Evolutionary conservation across 2,888 invertebrate genomes (phyloP), one percentile per base, ranked within the genome.

Genomic region (Apotomis turbidana): DNA sequence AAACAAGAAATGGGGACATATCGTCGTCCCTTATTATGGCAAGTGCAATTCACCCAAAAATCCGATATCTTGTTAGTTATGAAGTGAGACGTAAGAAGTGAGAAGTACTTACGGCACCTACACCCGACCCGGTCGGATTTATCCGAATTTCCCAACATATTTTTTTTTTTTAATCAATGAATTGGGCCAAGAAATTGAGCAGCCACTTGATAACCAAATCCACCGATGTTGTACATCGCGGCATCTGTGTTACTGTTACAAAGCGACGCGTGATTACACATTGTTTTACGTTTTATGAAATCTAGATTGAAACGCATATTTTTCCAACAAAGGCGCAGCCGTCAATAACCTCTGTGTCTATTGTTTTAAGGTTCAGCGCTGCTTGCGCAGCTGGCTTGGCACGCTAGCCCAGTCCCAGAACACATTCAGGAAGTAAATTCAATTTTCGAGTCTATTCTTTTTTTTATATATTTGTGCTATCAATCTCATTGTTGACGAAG

Each of bases 361-460:
- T 81, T 82, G 78, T 76, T 70, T 72, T 83, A 82, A 70, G 80
- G 81, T 81, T 78, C 78, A 81, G 62, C 80, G 74, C 69, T 41
- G 76, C 78, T 81, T 79, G 78, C 73, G 72, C 81, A 80, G 77
- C 66, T 77, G 80, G 76, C 75, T 81, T 83, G 80, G 81, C 83
- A 79, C 76, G 76, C 55, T 74, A 61, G 64, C 64, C 63, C 54
- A 58, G 15, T 74, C 61, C 68, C 71, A 77, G 49, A 61, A 44
- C 51, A 41, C 55, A 54, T 59, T 55, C 13, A 55, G 59, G 52
- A 46, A 64, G 60, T 55, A 70, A 38, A 44, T 9, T 52, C 61
- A 51, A 13, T 63, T 63, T 10, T 51, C n/a, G 4, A 15, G 27
- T 36, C 3, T 52, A 27, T 44, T 52, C 3, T 52, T 44, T 54